Evolutionary conservation across 1,140 invertebrate genomes (phyloP), one percentile per base, ranked within the genome.

Genomic region (Schlechtendalia chinensis): DNA sequence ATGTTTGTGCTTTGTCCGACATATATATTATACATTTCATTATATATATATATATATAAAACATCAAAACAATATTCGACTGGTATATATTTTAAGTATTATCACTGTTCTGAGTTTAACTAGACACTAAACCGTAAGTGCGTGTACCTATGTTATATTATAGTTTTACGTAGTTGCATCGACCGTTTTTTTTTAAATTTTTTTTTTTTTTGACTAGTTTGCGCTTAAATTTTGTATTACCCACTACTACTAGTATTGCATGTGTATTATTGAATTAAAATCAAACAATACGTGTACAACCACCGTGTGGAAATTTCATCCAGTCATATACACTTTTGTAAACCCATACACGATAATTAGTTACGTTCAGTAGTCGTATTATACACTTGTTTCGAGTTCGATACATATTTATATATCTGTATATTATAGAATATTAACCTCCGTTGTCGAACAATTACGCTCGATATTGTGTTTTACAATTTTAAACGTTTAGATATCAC

Each of bases 1-100:
- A 63, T 29, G 75, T 79, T 79, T 79, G 75, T 45, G 75, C 75
- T 79, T 72, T 79, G 39, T 79, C 75, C 75, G 58, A 79, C n/a
- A 24, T 59, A 75, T 58, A 56, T 56, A 56, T n/a, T 54, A 45
- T 58, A 75, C 53, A n/a, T 75, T 32, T 22, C 53, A 39, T 24
- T 45, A 22, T 58, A 32, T 72, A 17, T 27, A n/a, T 39, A 39
- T 50, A 50, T 24, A 24, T 24, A 11, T 12, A 16, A 47, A 27
- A 53, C 14, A 53, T 29, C 8, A 24, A 69, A 69, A 69, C 12
- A 53, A 29, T 27, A 27, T 53, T 29, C 67, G 29, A 71, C 24
- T 32, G 19, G 5, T 19, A 61, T 19, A 71, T 71, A 24, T 71
- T 50, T 71, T 71, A 71, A 50, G 67, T 71, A 71, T 71, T 50